Percentiles rank a stretch among this genome's conserved stretches.
phyloP scores from a whole-genome alignment of 2,113 vertebrate genomes.

The Cricetomys ansorgei region DNA sequence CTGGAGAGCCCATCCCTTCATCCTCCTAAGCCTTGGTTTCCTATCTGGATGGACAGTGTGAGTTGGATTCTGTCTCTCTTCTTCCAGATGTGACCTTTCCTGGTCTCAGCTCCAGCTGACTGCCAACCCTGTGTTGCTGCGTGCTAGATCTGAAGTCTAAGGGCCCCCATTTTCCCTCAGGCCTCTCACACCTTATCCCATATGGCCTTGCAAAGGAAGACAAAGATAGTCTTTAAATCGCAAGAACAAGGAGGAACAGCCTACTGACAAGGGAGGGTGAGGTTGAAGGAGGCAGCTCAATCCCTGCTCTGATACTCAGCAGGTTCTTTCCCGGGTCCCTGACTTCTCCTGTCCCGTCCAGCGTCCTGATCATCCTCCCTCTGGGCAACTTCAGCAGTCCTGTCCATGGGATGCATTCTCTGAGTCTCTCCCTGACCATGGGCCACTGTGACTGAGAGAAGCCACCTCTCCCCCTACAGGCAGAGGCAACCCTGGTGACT shows the following conservation, averaged over 20 bases:
- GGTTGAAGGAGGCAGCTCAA: not conserved
- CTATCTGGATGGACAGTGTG: not conserved
- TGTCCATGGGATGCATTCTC: not conserved
- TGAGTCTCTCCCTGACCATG: not conserved
- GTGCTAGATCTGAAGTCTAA: not conserved
- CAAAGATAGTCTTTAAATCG: not conserved
- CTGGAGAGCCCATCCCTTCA: not conserved
- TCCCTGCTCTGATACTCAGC: no score
- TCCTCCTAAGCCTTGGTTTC: not conserved
- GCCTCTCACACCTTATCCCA: not conserved
- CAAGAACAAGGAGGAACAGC: not conserved
- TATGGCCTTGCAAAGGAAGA: not conserved
- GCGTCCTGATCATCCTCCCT: not conserved
- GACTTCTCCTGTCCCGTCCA: not conserved
- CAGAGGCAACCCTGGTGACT: fast-evolving
- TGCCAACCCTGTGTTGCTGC: not conserved
- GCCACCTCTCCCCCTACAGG: not conserved
- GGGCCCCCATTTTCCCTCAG: not conserved
- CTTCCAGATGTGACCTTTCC: not conserved
- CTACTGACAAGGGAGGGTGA: no score
- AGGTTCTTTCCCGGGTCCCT: not conserved
- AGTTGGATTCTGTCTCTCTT: no score
- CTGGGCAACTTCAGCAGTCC: not conserved
- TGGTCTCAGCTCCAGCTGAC: not conserved
- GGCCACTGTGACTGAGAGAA: no score